Percentiles rank a stretch among this genome's conserved stretches.
Evolutionary conservation across 2,797 vertebrate species (phyloP).

Genomic region (Amazona finschi): DNA sequence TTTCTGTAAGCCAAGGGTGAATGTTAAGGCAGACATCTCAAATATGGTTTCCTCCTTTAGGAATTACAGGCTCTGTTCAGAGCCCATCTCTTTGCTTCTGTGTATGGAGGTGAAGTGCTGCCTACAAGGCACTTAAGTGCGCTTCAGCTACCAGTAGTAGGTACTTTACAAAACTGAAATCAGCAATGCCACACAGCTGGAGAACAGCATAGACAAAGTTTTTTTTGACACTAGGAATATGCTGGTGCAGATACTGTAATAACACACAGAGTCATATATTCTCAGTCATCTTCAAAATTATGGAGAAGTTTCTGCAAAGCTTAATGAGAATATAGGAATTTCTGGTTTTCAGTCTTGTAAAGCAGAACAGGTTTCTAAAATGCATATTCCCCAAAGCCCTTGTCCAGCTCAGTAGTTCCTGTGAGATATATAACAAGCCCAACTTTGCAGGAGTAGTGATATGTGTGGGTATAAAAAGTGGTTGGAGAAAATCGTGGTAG

Average conservation of each 20-base stretch:
- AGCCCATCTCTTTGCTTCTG: background rate
- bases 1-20: background rate
- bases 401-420: background rate
- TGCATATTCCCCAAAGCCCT: background rate
- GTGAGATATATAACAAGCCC: background rate
- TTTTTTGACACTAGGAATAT: background rate
- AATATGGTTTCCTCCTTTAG: background rate
- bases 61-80: background rate
- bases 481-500: background rate
- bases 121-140: background rate
- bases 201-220: background rate
- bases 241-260: background rate
- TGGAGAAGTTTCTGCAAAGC: background rate
- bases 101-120: background rate
- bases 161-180: background rate
- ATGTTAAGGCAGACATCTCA: background rate
- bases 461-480: background rate
- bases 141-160: background rate
- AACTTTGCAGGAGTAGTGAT: background rate
- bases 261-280: background rate
- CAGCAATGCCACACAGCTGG: background rate
- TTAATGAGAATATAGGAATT: background rate
- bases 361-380: background rate
- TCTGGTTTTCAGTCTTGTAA: background rate
- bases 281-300: background rate